Conservation (phyloP, 1,140 invertebrate genomes). For the Sipha flava region DNA sequence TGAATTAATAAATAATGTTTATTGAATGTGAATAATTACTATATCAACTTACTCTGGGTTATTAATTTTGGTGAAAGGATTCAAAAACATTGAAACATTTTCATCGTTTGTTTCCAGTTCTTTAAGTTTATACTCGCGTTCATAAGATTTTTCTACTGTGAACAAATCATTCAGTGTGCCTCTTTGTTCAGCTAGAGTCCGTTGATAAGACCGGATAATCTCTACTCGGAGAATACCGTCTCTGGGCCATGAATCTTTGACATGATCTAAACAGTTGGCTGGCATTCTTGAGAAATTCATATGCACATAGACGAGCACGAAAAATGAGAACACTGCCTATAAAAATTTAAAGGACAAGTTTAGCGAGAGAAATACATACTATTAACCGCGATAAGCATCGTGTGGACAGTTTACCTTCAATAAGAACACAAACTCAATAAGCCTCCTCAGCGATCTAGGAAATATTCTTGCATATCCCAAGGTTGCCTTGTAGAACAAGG, state of each 20-base stretch:
- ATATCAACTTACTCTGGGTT: background rate
- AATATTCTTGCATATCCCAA: conserved; percentile 82
- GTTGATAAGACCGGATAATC: conserved; percentile 58
- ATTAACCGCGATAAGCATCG: background rate
- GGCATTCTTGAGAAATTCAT: conserved; percentile 85
- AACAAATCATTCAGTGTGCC: conserved; percentile 56
- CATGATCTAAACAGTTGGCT: conserved; percentile 84
- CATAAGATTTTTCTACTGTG: conserved; percentile 71
- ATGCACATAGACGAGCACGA: conserved; percentile 89
- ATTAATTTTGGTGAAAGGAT: background rate
- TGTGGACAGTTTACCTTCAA: conserved; percentile 56
- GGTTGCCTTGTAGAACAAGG: conserved; percentile 84
- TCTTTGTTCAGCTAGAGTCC: background rate
- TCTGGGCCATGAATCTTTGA: conserved; percentile 84
- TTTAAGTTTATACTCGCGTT: conserved; percentile 56
- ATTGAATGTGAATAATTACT: background rate
- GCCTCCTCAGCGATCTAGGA: conserved; percentile 71
- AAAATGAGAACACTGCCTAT: conserved; percentile 77
- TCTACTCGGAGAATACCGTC: conserved; percentile 93
- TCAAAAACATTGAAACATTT: conserved; percentile 1
- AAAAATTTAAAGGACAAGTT: conserved; percentile 40
- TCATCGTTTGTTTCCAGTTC: conserved; percentile 7
- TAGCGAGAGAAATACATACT: background rate
- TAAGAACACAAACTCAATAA: conserved; percentile 85
- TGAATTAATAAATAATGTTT: background rate